A percentile compares a stretch with the other conserved stretches of the same genome.
Evolutionary conservation across 2,797 vertebrate genomes (phyloP).

Genomic region (Varecia variegata): DNA sequence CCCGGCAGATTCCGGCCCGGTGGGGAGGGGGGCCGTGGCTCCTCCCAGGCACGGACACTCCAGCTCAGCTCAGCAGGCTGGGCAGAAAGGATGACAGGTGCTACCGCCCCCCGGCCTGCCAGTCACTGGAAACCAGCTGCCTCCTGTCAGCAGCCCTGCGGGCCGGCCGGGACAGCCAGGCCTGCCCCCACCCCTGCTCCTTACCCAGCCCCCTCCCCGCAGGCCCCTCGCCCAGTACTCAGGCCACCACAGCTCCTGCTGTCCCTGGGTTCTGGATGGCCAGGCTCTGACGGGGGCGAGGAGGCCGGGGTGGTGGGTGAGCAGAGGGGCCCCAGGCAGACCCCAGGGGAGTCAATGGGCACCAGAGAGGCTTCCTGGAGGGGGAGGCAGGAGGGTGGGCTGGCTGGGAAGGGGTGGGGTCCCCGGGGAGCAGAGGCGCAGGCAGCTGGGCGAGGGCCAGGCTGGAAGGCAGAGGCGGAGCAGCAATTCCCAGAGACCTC

Average conservation of each 20-base stretch:
- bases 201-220: not conserved
- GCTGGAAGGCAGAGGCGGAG: rapidly evolving
- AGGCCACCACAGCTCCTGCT: rapidly evolving
- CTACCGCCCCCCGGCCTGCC: not conserved
- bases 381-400: not conserved
- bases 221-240: not conserved
- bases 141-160: conserved; percentile 17
- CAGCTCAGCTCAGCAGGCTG: not conserved
- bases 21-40: not conserved
- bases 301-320: rapidly evolving
- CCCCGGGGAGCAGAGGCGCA: not conserved
- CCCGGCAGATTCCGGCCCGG: not conserved
- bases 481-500: rapidly evolving
- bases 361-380: not conserved
- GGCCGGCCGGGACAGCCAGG: not conserved
- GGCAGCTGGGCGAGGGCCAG: rapidly evolving
- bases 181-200: not conserved
- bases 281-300: not conserved
- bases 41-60: not conserved
- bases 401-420: not conserved
- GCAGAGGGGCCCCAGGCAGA: not conserved
- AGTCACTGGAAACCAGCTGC: conserved; percentile 34
- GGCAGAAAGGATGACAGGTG: conserved; percentile 26
- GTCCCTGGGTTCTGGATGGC: not conserved
- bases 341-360: not conserved